Percentiles rank a stretch among this genome's conserved stretches.
These are phyloP conservation scores for Loxodonta africana DNA, from an alignment of 2,113 vertebrate species.

Conservation along the genomic window DNA sequence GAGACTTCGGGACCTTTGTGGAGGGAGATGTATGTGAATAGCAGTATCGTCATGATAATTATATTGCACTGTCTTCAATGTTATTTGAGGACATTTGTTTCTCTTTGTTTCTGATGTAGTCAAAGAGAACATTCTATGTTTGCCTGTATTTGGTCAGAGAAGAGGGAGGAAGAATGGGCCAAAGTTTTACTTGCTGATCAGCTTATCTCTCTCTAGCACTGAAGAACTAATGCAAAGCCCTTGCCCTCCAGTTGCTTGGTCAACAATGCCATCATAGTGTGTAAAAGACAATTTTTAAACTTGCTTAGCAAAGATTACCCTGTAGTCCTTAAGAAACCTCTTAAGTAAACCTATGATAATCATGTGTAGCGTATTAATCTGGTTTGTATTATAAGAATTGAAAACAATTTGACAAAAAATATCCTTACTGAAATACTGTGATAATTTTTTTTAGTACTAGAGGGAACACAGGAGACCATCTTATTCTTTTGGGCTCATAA, in stretches of 20 bases:
- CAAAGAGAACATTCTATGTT: not conserved
- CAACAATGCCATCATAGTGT: not conserved
- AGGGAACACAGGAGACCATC: not conserved
- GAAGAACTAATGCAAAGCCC: not conserved
- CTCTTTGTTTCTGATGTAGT: not conserved
- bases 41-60: not conserved
- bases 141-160: not conserved
- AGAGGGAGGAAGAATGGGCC: not conserved
- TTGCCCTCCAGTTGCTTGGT: not conserved
- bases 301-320: not conserved
- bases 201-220: not conserved
- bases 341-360: not conserved
- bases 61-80: not conserved
- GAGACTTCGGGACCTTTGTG: not conserved
- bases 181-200: not conserved
- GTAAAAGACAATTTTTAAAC: not conserved
- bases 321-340: not conserved
- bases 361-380: not conserved
- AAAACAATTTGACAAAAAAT: constrained; percentile 13
- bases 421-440: not conserved
- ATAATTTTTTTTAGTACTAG: constrained; percentile 7
- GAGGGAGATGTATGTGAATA: not conserved
- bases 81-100: not conserved
- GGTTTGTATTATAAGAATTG: not conserved
- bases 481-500: not conserved